phyloP scores from a whole-genome alignment of 2,888 invertebrate species.

The Chalcosyrphus nemorum region DNA sequence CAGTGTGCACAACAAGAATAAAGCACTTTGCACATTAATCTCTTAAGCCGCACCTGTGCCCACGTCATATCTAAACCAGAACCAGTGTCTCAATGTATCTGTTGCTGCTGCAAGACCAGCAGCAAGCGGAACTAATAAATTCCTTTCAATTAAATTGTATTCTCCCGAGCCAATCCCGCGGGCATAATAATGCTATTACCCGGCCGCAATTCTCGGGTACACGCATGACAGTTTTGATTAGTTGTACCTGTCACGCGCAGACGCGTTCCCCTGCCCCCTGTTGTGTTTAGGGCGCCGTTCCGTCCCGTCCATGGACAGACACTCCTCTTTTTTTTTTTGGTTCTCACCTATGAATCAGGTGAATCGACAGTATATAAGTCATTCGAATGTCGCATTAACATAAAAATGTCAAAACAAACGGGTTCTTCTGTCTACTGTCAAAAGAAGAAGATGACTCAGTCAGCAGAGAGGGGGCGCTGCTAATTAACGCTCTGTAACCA shows the following conservation, averaged over 20 bases:
- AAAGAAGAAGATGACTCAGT: slow-evolving; percentile 29
- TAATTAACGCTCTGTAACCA: slow-evolving; percentile 63
- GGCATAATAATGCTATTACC: slow-evolving; percentile 63
- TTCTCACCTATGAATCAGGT: slow-evolving; percentile 29
- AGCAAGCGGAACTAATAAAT: slow-evolving; percentile 68
- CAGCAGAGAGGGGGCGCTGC: slow-evolving; percentile 7
- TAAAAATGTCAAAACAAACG: slow-evolving; percentile 65
- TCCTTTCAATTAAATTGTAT: slow-evolving; percentile 69
- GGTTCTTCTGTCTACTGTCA: slow-evolving; percentile 1
- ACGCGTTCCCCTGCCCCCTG: slow-evolving; percentile 45
- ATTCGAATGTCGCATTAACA: slow-evolving; percentile 65
- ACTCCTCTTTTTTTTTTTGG: slow-evolving; percentile 20
- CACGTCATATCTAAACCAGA: slow-evolving; percentile 49
- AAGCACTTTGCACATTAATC: slow-evolving; percentile 61
- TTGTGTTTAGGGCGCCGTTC: slow-evolving; percentile 50
- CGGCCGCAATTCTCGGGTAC: slow-evolving; percentile 9
- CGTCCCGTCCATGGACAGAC: not conserved
- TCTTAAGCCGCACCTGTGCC: slow-evolving; percentile 64
- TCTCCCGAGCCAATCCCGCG: slow-evolving; percentile 47
- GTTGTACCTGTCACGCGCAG: slow-evolving; percentile 65
- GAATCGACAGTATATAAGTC: slow-evolving; percentile 14
- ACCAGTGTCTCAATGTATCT: not conserved
- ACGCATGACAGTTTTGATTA: slow-evolving; percentile 61
- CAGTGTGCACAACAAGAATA: slow-evolving; percentile 41
- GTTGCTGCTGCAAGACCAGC: slow-evolving; percentile 7